Percentiles rank a stretch among this genome's conserved stretches.
These are phyloP conservation scores for Plusia festucae DNA, from an alignment of 2,888 invertebrate species.

Conservation along the genomic window DNA sequence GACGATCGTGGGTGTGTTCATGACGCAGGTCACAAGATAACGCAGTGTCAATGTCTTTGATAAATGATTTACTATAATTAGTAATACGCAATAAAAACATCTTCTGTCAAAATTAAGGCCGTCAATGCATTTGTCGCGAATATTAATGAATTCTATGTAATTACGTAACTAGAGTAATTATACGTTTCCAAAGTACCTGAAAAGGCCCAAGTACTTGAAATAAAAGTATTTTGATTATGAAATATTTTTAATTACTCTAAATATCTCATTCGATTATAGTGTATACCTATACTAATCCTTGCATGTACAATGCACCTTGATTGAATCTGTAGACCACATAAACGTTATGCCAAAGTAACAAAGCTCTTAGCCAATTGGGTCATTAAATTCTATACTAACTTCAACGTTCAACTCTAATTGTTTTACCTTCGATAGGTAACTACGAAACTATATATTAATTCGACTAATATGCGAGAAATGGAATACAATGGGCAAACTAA, in stretches of 20 bases:
- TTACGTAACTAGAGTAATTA: too few species aligned
- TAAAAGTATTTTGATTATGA: too few species aligned
- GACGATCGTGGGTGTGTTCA: slow-evolving; percentile 74
- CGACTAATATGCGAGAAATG: slow-evolving; percentile 1
- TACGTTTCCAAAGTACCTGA: too few species aligned
- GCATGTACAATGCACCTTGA: not conserved
- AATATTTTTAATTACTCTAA: too few species aligned
- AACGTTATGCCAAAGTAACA: not conserved
- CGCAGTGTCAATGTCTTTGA: slow-evolving; percentile 72
- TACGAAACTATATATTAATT: slow-evolving; percentile 3
- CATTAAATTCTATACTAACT: slow-evolving; percentile 4
- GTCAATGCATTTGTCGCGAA: slow-evolving; percentile 15
- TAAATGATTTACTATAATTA: slow-evolving; percentile 47
- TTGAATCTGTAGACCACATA: not conserved
- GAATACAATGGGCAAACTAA: slow-evolving; percentile 1
- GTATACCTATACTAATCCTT: too few species aligned
- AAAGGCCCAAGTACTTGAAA: too few species aligned
- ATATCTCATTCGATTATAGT: too few species aligned
- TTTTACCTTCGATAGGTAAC: not conserved
- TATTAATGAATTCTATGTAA: too few species aligned
- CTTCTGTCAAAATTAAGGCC: slow-evolving; percentile 58
- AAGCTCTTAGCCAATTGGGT: not conserved
- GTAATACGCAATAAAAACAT: slow-evolving; percentile 78
- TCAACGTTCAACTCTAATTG: slow-evolving; percentile 1
- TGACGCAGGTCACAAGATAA: slow-evolving; percentile 73